Evolutionary conservation across 2,888 invertebrate species (phyloP).

Genomic region (Endomychus coccineus): DNA sequence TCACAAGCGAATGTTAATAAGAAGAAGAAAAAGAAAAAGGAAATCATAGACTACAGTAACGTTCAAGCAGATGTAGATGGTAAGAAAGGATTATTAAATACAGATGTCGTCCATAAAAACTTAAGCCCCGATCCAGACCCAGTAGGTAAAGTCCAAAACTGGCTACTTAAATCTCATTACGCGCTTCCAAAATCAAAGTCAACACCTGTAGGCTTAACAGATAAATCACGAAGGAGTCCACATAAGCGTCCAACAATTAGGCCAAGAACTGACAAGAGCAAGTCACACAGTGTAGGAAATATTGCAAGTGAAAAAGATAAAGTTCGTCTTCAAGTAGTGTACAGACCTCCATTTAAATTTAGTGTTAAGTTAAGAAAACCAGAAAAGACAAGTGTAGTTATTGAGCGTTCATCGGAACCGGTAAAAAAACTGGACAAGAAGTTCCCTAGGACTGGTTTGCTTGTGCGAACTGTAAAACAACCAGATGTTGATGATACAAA

Average conservation of each 20-base stretch:
- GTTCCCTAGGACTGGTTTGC: slow-evolving; percentile 43
- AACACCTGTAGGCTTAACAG: slow-evolving; percentile 66
- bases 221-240: slow-evolving; percentile 49
- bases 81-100: too few relatives aligned
- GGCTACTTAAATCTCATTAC: slow-evolving; percentile 72
- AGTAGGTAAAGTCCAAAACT: slow-evolving; percentile 76
- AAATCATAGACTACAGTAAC: slow-evolving; percentile 73
- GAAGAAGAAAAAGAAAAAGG: slow-evolving; percentile 59
- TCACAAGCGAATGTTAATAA: slow-evolving; percentile 34
- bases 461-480: slow-evolving; percentile 42
- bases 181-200: slow-evolving; percentile 84
- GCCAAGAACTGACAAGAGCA: slow-evolving; percentile 51
- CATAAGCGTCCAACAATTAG: slow-evolving; percentile 45
- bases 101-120: slow-evolving; percentile 44
- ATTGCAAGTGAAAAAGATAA: slow-evolving; percentile 55
- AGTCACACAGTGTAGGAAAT: slow-evolving; percentile 59
- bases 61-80: slow-evolving; percentile 55
- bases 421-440: slow-evolving; percentile 25
- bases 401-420: slow-evolving; percentile 51
- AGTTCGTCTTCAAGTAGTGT: slow-evolving; percentile 75
- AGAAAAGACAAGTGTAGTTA: slow-evolving; percentile 57
- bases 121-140: slow-evolving; percentile 46
- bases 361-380: slow-evolving; percentile 70
- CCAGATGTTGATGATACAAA: slow-evolving; percentile 16
- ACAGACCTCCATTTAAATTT: slow-evolving; percentile 82